Evolutionary conservation across 64 coral and sea anemone genomes (phyloP).

Genomic region (Acropora tenuis): DNA sequence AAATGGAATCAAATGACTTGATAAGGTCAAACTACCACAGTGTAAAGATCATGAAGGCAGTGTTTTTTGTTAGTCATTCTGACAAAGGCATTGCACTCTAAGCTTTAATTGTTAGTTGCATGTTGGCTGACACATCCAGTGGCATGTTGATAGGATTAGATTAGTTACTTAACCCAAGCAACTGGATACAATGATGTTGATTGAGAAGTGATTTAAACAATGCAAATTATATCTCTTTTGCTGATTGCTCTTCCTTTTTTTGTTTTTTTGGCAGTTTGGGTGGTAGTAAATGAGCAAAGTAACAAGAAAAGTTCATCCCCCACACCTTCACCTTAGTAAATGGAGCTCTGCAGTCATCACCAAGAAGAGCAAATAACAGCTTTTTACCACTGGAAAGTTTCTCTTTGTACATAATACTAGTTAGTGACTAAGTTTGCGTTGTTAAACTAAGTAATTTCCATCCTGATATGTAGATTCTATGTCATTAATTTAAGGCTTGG

Average conservation of each 20-base stretch:
- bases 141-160: too few species aligned
- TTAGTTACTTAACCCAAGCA: too few species aligned
- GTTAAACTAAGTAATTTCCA: neutral
- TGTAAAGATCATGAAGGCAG: too few species aligned
- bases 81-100: too few species aligned
- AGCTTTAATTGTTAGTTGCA: too few species aligned
- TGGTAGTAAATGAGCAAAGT: neutral
- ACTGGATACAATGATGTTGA: too few species aligned
- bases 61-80: too few species aligned
- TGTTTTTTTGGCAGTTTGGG: conserved; percentile 14
- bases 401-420: neutral
- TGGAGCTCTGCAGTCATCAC: neutral
- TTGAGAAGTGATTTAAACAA: too few species aligned
- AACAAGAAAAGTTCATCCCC: neutral
- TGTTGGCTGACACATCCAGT: too few species aligned
- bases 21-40: too few species aligned
- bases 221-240: neutral
- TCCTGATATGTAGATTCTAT: neutral
- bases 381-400: neutral
- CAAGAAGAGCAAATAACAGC: neutral
- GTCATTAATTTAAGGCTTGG: neutral
- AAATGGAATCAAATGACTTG: too few species aligned
- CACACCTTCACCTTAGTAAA: neutral
- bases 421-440: neutral
- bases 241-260: neutral